Percentiles rank a stretch among this genome's conserved stretches.
Conservation (phyloP, 2,113 vertebrate species). For the Calyptomena viridis region DNA sequence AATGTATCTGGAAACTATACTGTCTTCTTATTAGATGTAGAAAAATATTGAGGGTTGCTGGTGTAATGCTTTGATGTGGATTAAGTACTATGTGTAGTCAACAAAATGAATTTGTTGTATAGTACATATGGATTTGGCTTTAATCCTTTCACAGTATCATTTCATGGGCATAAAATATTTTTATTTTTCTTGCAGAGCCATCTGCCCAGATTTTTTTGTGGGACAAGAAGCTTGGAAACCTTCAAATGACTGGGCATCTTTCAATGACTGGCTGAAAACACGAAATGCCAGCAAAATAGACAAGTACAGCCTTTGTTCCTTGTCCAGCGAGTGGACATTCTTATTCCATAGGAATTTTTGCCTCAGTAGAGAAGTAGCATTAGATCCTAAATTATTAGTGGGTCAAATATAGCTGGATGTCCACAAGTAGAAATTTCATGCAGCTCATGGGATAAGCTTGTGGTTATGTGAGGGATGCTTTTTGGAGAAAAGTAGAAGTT, state of each 20-base stretch:
- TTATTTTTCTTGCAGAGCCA: conserved; percentile 66
- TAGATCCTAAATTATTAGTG: not conserved
- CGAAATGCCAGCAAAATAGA: conserved; percentile 77
- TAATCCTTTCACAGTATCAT: not conserved
- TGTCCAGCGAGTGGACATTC: fast-evolving
- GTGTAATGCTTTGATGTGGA: not conserved
- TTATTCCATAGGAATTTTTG: not conserved
- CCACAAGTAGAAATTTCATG: not conserved
- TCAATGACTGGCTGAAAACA: conserved; percentile 83
- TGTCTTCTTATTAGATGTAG: not conserved
- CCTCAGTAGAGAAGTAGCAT: not conserved
- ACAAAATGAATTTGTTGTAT: not conserved
- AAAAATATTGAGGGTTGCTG: not conserved
- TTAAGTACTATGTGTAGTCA: not conserved
- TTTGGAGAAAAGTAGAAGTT: not conserved
- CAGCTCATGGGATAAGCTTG: not conserved
- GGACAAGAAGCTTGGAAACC: conserved; percentile 86
- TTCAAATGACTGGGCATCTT: conserved; percentile 77
- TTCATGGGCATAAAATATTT: not conserved
- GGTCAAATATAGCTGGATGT: not conserved
- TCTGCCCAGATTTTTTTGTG: conserved; percentile 88
- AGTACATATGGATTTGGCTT: not conserved
- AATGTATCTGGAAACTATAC: not conserved
- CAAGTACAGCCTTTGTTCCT: conserved; percentile 69
- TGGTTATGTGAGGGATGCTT: not conserved